Percentiles rank a stretch among this genome's conserved stretches.
These are phyloP conservation scores for Kryptolebias ocellatus DNA, from an alignment of 2,797 vertebrate genomes.

Conservation along the genomic window DNA sequence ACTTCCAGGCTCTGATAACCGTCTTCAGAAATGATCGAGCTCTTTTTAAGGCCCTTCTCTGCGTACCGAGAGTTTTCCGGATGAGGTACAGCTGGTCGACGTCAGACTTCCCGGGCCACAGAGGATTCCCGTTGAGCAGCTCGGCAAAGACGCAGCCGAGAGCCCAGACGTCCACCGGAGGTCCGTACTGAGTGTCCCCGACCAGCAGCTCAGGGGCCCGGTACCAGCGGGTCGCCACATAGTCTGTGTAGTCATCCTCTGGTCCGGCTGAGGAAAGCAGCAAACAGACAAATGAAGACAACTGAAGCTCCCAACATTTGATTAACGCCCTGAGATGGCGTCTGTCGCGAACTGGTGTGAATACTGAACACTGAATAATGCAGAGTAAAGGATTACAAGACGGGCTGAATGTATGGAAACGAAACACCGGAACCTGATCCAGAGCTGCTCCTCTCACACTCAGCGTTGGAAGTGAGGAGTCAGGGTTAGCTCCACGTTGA, in stretches of 20 bases:
- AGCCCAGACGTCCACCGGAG: slow-evolving; percentile 89
- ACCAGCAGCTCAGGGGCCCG: slow-evolving; percentile 90
- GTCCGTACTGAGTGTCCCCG: slow-evolving; percentile 89
- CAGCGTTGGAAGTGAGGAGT: slow-evolving; percentile 63
- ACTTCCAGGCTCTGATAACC: too few species aligned
- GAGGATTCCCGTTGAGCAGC: slow-evolving; percentile 86
- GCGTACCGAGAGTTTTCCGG: slow-evolving; percentile 86
- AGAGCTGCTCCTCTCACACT: not conserved
- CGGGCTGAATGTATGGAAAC: slow-evolving; percentile 71
- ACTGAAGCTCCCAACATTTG: not conserved
- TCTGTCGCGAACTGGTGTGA: not conserved
- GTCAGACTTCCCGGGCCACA: slow-evolving; percentile 91
- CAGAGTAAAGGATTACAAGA: slow-evolving; percentile 67
- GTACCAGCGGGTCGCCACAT: slow-evolving; percentile 92
- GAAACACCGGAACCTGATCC: slow-evolving; percentile 65
- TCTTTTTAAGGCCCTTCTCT: not conserved
- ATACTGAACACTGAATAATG: slow-evolving; percentile 61
- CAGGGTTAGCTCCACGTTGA: slow-evolving; percentile 40
- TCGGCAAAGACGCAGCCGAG: slow-evolving; percentile 89
- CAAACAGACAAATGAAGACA: slow-evolving; percentile 28
- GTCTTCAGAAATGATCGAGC: not conserved
- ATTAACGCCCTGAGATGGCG: too few species aligned
- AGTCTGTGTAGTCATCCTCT: slow-evolving; percentile 90
- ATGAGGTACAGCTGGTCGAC: slow-evolving; percentile 92
- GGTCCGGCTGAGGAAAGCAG: slow-evolving; percentile 78